Conservation (phyloP, 2,797 vertebrate species). For the Coreius guichenoti region DNA sequence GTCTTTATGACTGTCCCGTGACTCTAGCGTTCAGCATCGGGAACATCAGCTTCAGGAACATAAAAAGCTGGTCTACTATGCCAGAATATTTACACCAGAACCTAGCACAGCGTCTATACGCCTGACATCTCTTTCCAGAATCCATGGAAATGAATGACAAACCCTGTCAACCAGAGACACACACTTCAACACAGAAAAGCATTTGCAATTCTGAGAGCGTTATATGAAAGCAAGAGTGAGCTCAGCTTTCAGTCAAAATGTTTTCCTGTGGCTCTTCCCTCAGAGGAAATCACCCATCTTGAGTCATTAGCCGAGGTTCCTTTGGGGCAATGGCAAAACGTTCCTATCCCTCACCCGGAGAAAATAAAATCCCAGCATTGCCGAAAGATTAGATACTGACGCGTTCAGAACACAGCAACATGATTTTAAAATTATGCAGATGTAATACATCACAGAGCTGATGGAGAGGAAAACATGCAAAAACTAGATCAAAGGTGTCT, state of each 20-base stretch:
- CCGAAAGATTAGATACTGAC: conserved; percentile 18
- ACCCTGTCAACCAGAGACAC: conserved; percentile 29
- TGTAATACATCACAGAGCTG: conserved; percentile 29
- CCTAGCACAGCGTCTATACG: background rate
- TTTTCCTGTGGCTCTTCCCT: background rate
- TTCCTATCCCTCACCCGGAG: background rate
- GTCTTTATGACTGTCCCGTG: background rate
- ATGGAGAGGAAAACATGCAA: conserved; percentile 30
- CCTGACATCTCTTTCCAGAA: conserved; percentile 19
- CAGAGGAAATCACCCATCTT: background rate
- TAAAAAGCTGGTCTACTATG: conserved; percentile 32
- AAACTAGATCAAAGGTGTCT: conserved; percentile 31
- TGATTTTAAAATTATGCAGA: conserved; percentile 21
- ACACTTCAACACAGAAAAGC: conserved; percentile 12
- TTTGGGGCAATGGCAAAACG: background rate
- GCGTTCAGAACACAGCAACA: conserved; percentile 28
- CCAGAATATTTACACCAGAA: conserved; percentile 26
- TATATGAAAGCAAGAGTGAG: conserved; percentile 7
- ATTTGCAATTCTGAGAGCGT: conserved; percentile 16
- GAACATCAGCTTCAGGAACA: conserved; percentile 21
- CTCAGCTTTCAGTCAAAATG: background rate
- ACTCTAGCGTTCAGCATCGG: conserved; percentile 9
- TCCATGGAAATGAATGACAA: conserved; percentile 37
- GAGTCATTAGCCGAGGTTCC: conserved; percentile 24
- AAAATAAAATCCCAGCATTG: conserved; percentile 11